Base-by-base conservation (phyloP, 2,888 invertebrate species). In the Chrysolina oricalcia region DNA sequence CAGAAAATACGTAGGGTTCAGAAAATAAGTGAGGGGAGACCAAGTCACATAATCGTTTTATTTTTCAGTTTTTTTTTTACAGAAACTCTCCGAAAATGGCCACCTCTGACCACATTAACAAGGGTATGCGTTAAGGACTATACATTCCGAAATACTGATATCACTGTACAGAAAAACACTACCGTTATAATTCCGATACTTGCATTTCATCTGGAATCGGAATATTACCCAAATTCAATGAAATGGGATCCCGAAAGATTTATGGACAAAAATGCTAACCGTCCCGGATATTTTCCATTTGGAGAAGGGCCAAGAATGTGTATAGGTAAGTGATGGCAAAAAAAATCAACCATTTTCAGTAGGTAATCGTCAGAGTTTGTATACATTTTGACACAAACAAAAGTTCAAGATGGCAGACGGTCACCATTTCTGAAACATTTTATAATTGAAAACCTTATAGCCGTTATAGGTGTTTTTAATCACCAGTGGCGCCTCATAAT, bases 201-300 rank as follows among this genome's bases (percentile, higher is more conserved):
- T 17, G 85, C 83, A 0, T 59, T 89, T 13, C 89, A 89, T 62
- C 81, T 81, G 21, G 87, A 89, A 74, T 81, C 84, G 5, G 82
- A 87, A 15, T 84, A 83, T 79, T 89, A 82, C 75, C 86, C 87
- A 0, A 84, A 89, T 63, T 89, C 89, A 0, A 81, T 86, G 35
- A 84, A 83, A 73, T 89, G 88, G 76, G 85, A 89, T 77, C 89
- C 89, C 0, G 88, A 89, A 35, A 79, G 88, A 64, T 89, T 89
- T 80, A 83, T 75, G 0, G 82, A 85, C 0, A 87, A 87, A 70
- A 84, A 85, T 48, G 85, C 85, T 68, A 75, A 78, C 1, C 77
- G 77, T 15, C 78, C 81, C 70, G 80, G 81, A 8, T 86, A 81
- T 78, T 62, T 86, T 50, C 85, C 87, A 0, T 87, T 87, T 75